These are phyloP conservation scores for Pollicipes pollicipes DNA, from an alignment of 1,140 invertebrate species.

Conservation along the genomic window DNA sequence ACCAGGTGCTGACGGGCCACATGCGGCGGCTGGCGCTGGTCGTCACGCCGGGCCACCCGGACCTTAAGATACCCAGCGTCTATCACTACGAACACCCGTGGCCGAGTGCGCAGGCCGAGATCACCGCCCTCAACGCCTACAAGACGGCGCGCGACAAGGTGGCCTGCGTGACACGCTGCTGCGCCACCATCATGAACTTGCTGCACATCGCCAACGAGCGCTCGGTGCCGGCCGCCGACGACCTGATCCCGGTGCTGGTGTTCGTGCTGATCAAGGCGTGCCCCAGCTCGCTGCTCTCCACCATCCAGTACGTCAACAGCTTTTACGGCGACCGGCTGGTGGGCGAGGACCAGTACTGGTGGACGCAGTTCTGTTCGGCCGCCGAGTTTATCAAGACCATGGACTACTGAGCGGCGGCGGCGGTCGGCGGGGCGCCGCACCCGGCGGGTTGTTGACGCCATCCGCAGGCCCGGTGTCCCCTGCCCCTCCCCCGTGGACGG, in stretches of 20 bases:
- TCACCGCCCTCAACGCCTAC: slow-evolving; percentile 80
- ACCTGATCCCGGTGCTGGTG: slow-evolving; percentile 89
- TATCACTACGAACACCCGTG: slow-evolving; percentile 84
- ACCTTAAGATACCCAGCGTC: slow-evolving; percentile 57
- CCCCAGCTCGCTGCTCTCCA: slow-evolving; percentile 54
- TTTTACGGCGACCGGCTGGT: slow-evolving; percentile 66
- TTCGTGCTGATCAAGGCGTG: slow-evolving; percentile 84
- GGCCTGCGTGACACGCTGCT: slow-evolving; percentile 66
- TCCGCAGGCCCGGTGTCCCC: too few relatives aligned
- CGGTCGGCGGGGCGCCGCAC: too few relatives aligned
- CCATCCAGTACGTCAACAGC: slow-evolving; percentile 86
- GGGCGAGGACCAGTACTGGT: slow-evolving; percentile 93
- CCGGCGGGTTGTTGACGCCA: too few relatives aligned
- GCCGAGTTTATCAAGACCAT: slow-evolving; percentile 97
- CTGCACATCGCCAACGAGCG: slow-evolving; percentile 58
- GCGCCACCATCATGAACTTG: slow-evolving; percentile 74
- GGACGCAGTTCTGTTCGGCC: slow-evolving; percentile 92
- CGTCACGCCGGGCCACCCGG: slow-evolving; percentile 63
- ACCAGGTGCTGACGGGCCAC: slow-evolving; percentile 76
- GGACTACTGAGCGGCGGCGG: slow-evolving; percentile 40
- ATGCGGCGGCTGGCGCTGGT: slow-evolving; percentile 62
- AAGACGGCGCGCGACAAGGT: slow-evolving; percentile 89
- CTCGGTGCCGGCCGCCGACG: slow-evolving; percentile 82
- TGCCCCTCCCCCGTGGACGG: too few relatives aligned
- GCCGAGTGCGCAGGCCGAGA: slow-evolving; percentile 87